Base-by-base conservation (phyloP, 2,797 vertebrate genomes). In the Hapalemur alaotrensis region DNA sequence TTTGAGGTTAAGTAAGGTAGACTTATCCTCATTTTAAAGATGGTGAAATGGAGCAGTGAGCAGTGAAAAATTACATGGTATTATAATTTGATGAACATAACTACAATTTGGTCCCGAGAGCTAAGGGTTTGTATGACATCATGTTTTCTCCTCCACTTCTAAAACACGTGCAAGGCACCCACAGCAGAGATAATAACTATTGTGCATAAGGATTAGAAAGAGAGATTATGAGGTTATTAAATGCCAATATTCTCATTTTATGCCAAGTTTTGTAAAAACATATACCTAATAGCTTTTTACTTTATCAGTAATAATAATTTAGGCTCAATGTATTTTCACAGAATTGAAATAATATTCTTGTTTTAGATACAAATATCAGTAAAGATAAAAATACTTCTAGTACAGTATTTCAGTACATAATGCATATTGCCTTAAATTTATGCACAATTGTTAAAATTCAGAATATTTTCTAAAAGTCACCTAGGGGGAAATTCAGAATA, bases 361-460 rank as follows among this genome's bases (percentile, higher is more conserved):
- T 86, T 94, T 87, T 32, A 67, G 28, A 87, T 41, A 83, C 52
- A 93, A 95, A 75, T 23, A 87, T 70, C 86, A 65, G 32, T 57
- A 81, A 35, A 84, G 23, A 90, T 81, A 81, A 87, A 86, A 93
- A 38, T 95, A 32, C 75, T 95, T 86, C 85, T 70, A 96, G 35
- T 75, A 75, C 22, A 76, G 50, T 48, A 14, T 54, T 87, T 84
- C 30, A 52, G 52, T 17, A 65, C 7, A 46, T 91, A 89, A 87
- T 72, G 43, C 30, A 48, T 57, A 82, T 30, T 95, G 30, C 11
- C 23, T 94, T 90, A 91, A 89, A 78, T 48, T 94, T 25, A 76
- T 69, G 0, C 46, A 69, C 14, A 90, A 54, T 57, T 83, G 32
- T 15, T 92, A 81, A 85, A 94, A 65, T 67, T 91, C 15, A 59